Evolutionary conservation across 2,797 vertebrate species (phyloP).

Genomic region (Trachurus trachurus): DNA sequence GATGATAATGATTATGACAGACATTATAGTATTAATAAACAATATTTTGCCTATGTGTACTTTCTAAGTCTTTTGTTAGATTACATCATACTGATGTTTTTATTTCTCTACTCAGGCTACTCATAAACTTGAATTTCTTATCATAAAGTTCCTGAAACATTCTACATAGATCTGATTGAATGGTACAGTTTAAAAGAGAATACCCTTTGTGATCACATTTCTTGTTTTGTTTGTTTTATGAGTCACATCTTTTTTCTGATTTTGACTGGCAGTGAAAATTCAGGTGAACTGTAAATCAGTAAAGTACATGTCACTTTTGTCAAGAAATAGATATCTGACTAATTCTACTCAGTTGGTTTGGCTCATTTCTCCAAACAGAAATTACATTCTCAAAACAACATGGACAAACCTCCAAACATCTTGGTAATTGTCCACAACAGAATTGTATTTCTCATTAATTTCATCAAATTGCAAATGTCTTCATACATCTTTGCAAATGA

Average conservation of each 20-base stretch:
- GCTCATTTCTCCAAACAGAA: no score
- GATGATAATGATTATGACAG: no score
- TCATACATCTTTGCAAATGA: no score
- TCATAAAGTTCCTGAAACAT: neutral
- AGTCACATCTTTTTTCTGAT: neutral
- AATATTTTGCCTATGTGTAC: neutral
- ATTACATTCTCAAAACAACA: no score
- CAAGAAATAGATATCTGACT: no score
- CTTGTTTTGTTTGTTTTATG: neutral
- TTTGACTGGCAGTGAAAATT: neutral
- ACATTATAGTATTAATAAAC: neutral
- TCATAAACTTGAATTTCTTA: slow-evolving; percentile 8
- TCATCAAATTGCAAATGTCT: no score
- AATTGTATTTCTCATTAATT: no score
- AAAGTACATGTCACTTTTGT: neutral
- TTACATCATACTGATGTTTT: slow-evolving; percentile 10
- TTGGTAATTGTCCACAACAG: no score
- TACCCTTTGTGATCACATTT: neutral
- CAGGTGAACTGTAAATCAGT: neutral
- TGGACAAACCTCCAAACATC: no score
- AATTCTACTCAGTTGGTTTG: no score
- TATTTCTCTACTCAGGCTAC: slow-evolving; percentile 3
- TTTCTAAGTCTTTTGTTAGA: neutral
- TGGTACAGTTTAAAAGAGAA: slow-evolving; percentile 5
- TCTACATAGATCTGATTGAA: slow-evolving; percentile 9